Base-by-base conservation (phyloP, 2,113 vertebrate species). In the Stigmatopora argus region DNA sequence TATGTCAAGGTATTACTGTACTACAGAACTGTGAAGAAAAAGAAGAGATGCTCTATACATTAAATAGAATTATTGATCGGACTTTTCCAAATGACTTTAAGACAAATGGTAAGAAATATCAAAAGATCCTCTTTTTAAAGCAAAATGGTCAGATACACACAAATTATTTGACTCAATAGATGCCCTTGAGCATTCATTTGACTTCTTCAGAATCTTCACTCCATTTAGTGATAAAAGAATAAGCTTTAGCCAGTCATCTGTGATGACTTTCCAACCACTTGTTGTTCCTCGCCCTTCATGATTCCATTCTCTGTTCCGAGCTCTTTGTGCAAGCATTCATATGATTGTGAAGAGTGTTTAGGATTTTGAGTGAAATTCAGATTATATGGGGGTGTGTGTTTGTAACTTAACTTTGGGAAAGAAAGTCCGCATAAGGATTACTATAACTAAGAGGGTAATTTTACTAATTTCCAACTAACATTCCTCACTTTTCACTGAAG, bases 351-450 rank as follows among this genome's bases (percentile, higher is more conserved):
- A 65, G 65, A 72, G 38, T 46, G 35, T 49, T 72, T 75, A 62
- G 77, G 72, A 65, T 74, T 77, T 55, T 61, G 71, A 67, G 71
- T 51, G 70, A 75, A 56, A 73, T 64, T 57, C 73, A 65, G 60
- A 19, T 64, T 60, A 69, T 34, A 58, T 18, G 38, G 6, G 38
- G 2, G 38, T 41, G 15, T 38, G 11, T 58, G 1, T 38, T 75
- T 74, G 78, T 52, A 65, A 51, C 68, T 19, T 52, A 26, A 56
- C 52, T 49, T 11, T 58, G 38, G 41, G 73, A 61, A 71, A 68
- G 46, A 35, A 23, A 41, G 31, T 73, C 77, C 49, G 52, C n/a
- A 61, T 45, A 48, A 18, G 15, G 62, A 64, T 65, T 7, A 26
- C 13, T 18, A 17, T 47, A 65, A 55, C 2, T 61, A 56, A 61